Evolutionary conservation across 2,113 vertebrate genomes (phyloP).

Genomic region (Aplodontia rufa): DNA sequence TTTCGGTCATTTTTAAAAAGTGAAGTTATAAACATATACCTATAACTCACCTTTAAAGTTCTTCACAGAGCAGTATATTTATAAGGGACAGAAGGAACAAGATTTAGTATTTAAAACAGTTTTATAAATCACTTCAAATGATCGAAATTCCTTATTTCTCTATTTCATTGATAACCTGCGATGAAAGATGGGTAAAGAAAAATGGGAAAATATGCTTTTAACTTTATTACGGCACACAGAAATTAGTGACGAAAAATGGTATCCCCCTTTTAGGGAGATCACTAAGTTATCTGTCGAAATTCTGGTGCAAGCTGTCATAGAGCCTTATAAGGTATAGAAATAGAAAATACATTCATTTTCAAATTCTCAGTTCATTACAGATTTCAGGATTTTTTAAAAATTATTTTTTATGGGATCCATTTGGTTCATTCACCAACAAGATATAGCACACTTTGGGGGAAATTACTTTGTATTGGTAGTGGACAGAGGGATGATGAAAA

Average conservation of each 20-base stretch:
- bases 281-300: conserved; percentile 6
- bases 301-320: not conserved
- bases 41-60: not conserved
- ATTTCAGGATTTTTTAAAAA: not conserved
- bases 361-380: not conserved
- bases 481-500: not conserved
- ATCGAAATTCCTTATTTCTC: not conserved
- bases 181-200: not conserved
- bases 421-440: not conserved
- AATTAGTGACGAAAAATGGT: not conserved
- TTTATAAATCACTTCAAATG: not conserved
- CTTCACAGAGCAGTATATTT: not conserved
- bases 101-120: not conserved
- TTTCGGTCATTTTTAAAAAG: conserved; percentile 7
- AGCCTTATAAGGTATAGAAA: not conserved
- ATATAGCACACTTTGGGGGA: not conserved
- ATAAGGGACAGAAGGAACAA: not conserved
- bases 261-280: not conserved
- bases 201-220: not conserved
- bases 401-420: not conserved
- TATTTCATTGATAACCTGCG: not conserved
- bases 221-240: not conserved
- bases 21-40: not conserved
- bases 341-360: not conserved
- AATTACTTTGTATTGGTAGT: not conserved